Percentiles rank a stretch among this genome's conserved stretches.
Evolutionary conservation across 2,797 vertebrate species (phyloP).

Genomic region (Thaleichthys pacificus): DNA sequence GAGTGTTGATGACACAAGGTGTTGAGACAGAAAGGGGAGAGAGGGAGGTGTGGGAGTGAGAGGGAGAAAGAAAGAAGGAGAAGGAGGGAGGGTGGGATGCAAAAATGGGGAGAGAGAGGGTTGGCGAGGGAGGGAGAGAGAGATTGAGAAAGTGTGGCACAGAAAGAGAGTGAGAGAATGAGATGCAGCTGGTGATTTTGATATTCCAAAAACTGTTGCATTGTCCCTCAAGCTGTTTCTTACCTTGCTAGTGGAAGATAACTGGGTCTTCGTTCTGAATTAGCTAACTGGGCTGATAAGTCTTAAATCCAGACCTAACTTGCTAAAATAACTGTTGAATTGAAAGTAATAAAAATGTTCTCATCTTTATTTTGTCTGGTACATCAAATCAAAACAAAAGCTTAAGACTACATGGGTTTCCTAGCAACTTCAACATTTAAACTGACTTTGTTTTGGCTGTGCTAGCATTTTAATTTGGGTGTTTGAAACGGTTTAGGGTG

Average conservation of each 20-base stretch:
- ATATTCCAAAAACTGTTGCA: too few species aligned
- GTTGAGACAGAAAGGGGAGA: not conserved
- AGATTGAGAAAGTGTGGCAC: too few species aligned
- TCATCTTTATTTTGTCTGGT: not conserved
- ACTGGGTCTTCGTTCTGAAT: too few species aligned
- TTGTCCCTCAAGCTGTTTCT: too few species aligned
- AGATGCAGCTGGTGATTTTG: too few species aligned
- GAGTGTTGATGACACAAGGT: constrained; percentile 55
- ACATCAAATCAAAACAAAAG: not conserved
- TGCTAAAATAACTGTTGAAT: not conserved
- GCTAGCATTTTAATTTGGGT: not conserved
- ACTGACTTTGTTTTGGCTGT: not conserved
- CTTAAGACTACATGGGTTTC: not conserved
- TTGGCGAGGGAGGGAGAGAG: too few species aligned
- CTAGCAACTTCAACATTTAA: not conserved
- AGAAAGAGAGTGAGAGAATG: too few species aligned
- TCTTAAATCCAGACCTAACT: not conserved
- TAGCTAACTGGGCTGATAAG: not conserved
- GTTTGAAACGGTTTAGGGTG: not conserved
- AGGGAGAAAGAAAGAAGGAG: not conserved
- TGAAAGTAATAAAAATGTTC: not conserved
- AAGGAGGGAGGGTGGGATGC: not conserved
- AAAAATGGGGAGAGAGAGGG: not conserved
- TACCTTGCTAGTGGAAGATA: too few species aligned
- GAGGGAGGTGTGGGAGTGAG: not conserved